Percentiles rank a stretch among this genome's conserved stretches.
Evolutionary conservation across 1,140 invertebrate genomes (phyloP).

Genomic region (Drosophila neocordata): DNA sequence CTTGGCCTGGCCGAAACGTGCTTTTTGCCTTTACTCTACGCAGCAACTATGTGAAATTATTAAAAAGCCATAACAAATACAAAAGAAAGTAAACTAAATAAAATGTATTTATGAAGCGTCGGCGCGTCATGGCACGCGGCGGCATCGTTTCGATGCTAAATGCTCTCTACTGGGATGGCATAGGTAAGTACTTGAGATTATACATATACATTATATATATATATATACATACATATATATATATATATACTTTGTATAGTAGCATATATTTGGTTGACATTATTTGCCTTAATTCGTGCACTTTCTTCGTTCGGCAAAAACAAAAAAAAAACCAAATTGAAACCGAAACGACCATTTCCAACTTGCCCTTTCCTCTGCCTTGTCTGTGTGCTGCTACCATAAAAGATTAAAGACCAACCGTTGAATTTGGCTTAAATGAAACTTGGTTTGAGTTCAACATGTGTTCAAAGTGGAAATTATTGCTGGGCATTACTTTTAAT

Average conservation of each 20-base stretch:
- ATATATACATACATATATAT: neutral
- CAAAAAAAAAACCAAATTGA: conserved; percentile 39
- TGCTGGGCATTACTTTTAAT: conserved; percentile 53
- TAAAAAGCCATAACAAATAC: conserved; percentile 65
- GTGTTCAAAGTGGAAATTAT: conserved; percentile 54
- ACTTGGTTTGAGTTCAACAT: conserved; percentile 12
- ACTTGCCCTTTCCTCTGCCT: conserved; percentile 48
- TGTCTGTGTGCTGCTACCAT: conserved; percentile 40
- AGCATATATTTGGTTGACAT: conserved; percentile 48
- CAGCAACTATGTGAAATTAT: conserved; percentile 57
- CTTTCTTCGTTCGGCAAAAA: conserved; percentile 70
- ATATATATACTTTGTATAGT: conserved; percentile 40
- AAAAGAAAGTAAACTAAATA: conserved; percentile 77
- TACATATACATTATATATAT: too few relatives aligned
- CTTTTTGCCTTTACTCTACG: conserved; percentile 15
- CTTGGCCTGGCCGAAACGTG: conserved; percentile 25
- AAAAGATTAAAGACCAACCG: conserved; percentile 58
- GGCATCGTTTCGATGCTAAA: conserved; percentile 56
- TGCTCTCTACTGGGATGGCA: neutral
- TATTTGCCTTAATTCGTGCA: conserved; percentile 70
- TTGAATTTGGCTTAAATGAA: conserved; percentile 59
- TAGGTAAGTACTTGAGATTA: neutral
- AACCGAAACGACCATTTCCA: conserved; percentile 26
- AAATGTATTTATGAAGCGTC: conserved; percentile 69
- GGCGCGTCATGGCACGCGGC: conserved; percentile 64